Percentiles rank a stretch among this genome's conserved stretches.
Conservation (phyloP, 1,140 invertebrate species). For the Cataglyphis hispanica region DNA sequence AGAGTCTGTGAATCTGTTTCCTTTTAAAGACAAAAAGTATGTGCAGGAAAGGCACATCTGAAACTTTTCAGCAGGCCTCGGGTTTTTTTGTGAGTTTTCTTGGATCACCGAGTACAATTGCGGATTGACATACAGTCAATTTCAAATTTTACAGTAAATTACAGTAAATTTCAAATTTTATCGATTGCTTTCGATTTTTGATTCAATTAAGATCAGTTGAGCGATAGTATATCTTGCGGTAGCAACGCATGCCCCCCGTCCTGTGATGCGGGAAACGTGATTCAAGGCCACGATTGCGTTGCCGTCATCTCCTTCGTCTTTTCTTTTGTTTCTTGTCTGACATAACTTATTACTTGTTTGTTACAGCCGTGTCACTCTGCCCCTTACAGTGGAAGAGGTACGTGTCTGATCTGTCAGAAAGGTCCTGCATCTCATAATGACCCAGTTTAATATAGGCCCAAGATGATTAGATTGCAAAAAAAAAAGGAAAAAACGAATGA, state of each 20-base stretch:
- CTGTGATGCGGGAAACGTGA: slow-evolving; percentile 33
- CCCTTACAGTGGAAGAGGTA: slow-evolving; percentile 92
- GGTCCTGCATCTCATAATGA: slow-evolving; percentile 48
- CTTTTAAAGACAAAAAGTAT: not conserved
- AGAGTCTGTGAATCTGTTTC: not conserved
- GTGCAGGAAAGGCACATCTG: not conserved
- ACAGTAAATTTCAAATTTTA: slow-evolving; percentile 22
- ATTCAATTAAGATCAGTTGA: slow-evolving; percentile 38
- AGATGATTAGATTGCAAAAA: slow-evolving; percentile 52
- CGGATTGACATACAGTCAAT: not conserved
- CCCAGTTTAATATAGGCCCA: slow-evolving; percentile 29
- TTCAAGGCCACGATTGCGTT: slow-evolving; percentile 67
- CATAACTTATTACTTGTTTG: slow-evolving; percentile 80
- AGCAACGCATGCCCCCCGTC: not conserved
- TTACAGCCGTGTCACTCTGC: slow-evolving; percentile 91
- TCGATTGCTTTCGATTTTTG: slow-evolving; percentile 23
- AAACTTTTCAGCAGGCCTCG: not conserved
- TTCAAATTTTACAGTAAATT: too few relatives aligned
- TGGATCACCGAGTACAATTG: not conserved
- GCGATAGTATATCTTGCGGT: not conserved
- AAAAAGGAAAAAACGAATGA: not conserved
- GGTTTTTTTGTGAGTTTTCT: not conserved
- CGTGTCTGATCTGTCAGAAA: slow-evolving; percentile 68
- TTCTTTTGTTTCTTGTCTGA: not conserved
- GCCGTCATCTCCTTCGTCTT: slow-evolving; percentile 12